Conservation (phyloP, 2,888 invertebrate species). For the Darwinula stevensoni region DNA sequence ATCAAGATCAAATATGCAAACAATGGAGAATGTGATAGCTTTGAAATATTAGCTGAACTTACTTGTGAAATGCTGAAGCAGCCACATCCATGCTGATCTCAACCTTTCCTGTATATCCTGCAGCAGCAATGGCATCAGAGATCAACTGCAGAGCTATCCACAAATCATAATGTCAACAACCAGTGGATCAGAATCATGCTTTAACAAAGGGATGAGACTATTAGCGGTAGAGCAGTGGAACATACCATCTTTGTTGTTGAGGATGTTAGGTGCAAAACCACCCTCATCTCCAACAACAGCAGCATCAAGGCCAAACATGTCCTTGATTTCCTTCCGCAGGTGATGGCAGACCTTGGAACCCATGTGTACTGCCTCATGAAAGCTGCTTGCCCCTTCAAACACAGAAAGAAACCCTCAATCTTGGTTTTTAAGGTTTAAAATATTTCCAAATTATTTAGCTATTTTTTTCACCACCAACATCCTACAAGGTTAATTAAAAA, state of each 20-base stretch:
- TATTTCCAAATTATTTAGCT: too few relatives aligned
- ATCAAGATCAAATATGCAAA: too few relatives aligned
- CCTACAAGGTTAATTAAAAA: too few relatives aligned
- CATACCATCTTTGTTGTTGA: constrained; percentile 50
- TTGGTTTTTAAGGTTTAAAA: too few relatives aligned
- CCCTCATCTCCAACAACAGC: constrained; percentile 98
- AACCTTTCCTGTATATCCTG: constrained; percentile 85
- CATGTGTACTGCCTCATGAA: constrained; percentile 95
- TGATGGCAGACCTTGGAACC: constrained; percentile 86
- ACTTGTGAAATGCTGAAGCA: constrained; percentile 82
- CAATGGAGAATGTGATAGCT: too few relatives aligned
- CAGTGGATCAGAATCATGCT: constrained; percentile 4
- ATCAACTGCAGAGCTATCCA: constrained; percentile 52
- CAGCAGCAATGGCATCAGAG: constrained; percentile 61
- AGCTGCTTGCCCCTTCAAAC: constrained; percentile 41
- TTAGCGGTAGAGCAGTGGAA: constrained; percentile 9
- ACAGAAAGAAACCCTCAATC: constrained; percentile 4
- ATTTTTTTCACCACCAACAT: too few relatives aligned
- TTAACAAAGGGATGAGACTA: background rate
- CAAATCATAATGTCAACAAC: too few relatives aligned
- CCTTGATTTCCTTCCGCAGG: constrained; percentile 73
- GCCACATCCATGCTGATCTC: constrained; percentile 99
- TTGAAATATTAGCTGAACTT: constrained; percentile 7
- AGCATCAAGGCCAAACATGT: constrained; percentile 72
- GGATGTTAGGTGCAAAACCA: constrained; percentile 93